These are phyloP conservation scores for Oncopeltus fasciatus DNA, from an alignment of 1,140 invertebrate genomes.

Conservation along the genomic window DNA sequence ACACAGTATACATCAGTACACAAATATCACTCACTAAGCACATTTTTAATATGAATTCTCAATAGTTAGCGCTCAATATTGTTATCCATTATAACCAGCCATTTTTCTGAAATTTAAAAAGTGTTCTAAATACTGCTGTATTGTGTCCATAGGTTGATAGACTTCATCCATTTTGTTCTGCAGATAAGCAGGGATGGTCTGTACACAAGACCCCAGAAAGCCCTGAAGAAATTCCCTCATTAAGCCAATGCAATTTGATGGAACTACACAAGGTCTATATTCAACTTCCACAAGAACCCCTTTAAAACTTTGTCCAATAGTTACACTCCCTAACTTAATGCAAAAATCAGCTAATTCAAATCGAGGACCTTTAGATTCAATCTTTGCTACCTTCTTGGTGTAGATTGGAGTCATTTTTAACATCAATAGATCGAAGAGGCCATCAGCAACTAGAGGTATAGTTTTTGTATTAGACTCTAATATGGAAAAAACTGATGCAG, in stretches of 20 bases:
- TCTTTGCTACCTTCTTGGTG: slow-evolving; percentile 59
- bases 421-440: slow-evolving; percentile 80
- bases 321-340: slow-evolving; percentile 83
- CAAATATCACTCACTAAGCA: too few relatives aligned
- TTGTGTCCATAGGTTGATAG: slow-evolving; percentile 79
- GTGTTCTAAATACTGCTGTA: slow-evolving; percentile 89
- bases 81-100: slow-evolving; percentile 18
- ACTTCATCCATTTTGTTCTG: slow-evolving; percentile 60
- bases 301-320: slow-evolving; percentile 85
- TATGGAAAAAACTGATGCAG: slow-evolving; percentile 82
- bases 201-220: slow-evolving; percentile 64
- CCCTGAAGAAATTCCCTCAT: slow-evolving; percentile 85
- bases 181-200: slow-evolving; percentile 42
- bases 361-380: slow-evolving; percentile 81
- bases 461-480: slow-evolving; percentile 74
- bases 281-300: slow-evolving; percentile 89
- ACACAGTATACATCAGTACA: too few relatives aligned
- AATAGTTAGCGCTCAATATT: too few relatives aligned
- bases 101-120: slow-evolving; percentile 77
- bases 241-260: slow-evolving; percentile 77
- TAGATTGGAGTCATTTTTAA: slow-evolving; percentile 76
- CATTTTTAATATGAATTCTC: too few relatives aligned
- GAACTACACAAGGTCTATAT: slow-evolving; percentile 78
- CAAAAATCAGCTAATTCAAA: slow-evolving; percentile 90
- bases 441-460: slow-evolving; percentile 76